A percentile compares a stretch with the other conserved stretches of the same genome.
These are phyloP conservation scores for Diadema setosum DNA, from an alignment of 35 echinoderm and acorn worm genomes.

Conservation along the genomic window DNA sequence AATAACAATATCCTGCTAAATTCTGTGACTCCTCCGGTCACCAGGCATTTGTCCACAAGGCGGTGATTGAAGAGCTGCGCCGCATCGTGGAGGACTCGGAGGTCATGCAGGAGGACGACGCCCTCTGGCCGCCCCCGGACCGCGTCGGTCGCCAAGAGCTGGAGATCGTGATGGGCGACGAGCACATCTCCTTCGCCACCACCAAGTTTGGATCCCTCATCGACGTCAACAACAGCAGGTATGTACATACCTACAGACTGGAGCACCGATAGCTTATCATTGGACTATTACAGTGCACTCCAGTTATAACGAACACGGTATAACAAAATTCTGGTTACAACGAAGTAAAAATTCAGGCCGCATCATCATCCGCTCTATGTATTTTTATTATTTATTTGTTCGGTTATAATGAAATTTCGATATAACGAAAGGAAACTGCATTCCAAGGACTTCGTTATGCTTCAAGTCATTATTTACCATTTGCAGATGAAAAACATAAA, in stretches of 20 bases:
- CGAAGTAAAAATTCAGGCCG: too few relatives aligned
- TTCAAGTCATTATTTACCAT: too few relatives aligned
- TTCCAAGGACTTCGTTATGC: too few relatives aligned
- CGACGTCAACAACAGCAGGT: slow-evolving; percentile 98
- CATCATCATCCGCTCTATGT: too few relatives aligned
- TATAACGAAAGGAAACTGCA: too few relatives aligned
- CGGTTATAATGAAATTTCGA: too few relatives aligned
- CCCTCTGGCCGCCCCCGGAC: slow-evolving; percentile 94
- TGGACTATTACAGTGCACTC: too few relatives aligned
- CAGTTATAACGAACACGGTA: too few relatives aligned
- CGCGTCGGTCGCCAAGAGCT: slow-evolving; percentile 91
- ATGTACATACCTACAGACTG: background rate
- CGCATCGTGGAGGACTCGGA: slow-evolving; percentile 94
- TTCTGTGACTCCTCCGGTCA: background rate
- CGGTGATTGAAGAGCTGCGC: slow-evolving; percentile 87
- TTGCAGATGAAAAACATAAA: too few relatives aligned
- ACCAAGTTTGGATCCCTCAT: slow-evolving; percentile 94
- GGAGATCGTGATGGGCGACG: slow-evolving; percentile 98
- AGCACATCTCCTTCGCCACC: slow-evolving; percentile 95
- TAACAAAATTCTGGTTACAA: too few relatives aligned
- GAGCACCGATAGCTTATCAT: too few relatives aligned
- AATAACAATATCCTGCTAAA: background rate
- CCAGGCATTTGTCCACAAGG: slow-evolving; percentile 94
- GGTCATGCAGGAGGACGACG: slow-evolving; percentile 94
- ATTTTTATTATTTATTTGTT: too few relatives aligned